phyloP scores from a whole-genome alignment of 1,140 invertebrate genomes.

The Plectrocnemia conspersa region DNA sequence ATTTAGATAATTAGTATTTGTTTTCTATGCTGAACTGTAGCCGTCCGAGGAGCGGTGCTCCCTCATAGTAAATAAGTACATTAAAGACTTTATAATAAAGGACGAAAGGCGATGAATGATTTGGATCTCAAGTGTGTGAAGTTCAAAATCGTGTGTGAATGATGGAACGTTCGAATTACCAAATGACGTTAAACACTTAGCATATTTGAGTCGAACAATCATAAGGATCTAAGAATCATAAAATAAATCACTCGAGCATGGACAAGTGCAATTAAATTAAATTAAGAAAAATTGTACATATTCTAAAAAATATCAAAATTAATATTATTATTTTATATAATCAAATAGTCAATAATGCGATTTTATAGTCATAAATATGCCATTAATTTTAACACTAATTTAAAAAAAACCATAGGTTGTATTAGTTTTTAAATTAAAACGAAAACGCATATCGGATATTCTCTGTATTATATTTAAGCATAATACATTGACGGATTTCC shows the following conservation, averaged over 20 bases:
- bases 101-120: no score
- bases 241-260: not conserved
- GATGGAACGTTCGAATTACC: no score
- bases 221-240: no score
- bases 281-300: not conserved
- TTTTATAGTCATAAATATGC: not conserved
- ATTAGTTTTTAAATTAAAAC: not conserved
- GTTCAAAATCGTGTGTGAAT: no score
- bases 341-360: not conserved
- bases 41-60: no score
- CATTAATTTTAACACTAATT: constrained; percentile 1
- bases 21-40: no score
- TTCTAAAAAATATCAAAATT: not conserved
- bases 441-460: not conserved
- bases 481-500: not conserved
- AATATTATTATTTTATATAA: not conserved
- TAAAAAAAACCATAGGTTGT: not conserved
- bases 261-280: not conserved
- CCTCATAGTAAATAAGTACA: no score
- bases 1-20: no score
- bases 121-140: no score
- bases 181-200: no score
- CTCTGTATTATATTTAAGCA: not conserved
- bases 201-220: no score
- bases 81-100: no score